phyloP scores from a whole-genome alignment of 2,113 vertebrate species.

The Aleadryas rufinucha region DNA sequence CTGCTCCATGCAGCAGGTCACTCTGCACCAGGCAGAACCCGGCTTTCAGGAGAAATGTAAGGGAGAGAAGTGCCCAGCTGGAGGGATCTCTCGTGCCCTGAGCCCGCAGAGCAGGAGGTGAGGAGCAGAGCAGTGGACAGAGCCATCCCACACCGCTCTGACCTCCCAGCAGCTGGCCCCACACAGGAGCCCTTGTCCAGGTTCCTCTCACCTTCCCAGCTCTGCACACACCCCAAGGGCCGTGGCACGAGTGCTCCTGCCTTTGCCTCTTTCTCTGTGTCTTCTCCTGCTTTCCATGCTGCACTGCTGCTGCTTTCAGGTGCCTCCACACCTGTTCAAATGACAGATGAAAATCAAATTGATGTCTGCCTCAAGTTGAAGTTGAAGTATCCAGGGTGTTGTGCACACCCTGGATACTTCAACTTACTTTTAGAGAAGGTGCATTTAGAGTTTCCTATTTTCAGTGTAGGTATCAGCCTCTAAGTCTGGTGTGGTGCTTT shows the following conservation, averaged over 20 bases:
- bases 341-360: not conserved
- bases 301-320: not conserved
- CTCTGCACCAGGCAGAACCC: not conserved
- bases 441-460: not conserved
- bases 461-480: not conserved
- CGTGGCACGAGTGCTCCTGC: fast-evolving
- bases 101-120: not conserved
- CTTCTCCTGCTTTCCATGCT: not conserved
- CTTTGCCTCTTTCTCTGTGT: not conserved
- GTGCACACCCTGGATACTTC: not conserved
- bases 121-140: no score
- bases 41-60: not conserved
- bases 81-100: not conserved
- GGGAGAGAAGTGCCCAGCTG: not conserved
- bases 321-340: not conserved
- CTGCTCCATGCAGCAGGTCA: not conserved
- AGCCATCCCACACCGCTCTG: not conserved
- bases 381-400: no score
- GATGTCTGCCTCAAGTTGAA: not conserved
- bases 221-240: no score
- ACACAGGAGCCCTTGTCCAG: not conserved
- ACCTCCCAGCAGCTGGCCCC: no score
- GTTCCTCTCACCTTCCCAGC: not conserved
- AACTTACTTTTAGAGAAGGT: not conserved
- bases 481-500: not conserved